Conservation (phyloP, 1,140 invertebrate genomes). For the Kradibia gibbosae region DNA sequence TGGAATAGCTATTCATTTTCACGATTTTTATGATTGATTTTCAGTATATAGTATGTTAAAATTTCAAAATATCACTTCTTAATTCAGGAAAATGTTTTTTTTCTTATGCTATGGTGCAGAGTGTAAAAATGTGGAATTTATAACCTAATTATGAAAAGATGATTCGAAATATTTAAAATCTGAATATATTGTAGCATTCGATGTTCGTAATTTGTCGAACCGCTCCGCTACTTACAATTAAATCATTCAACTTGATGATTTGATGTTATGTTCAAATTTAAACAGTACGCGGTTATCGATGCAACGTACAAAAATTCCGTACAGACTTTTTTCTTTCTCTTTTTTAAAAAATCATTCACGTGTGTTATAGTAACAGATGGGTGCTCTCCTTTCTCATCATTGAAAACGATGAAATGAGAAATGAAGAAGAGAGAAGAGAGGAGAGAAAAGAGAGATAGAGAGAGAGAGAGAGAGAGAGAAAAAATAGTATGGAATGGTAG, state of each 20-base stretch:
- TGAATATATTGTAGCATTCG: background rate
- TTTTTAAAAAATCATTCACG: background rate
- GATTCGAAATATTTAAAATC: background rate
- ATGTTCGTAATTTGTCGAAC: background rate
- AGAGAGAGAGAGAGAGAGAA: background rate
- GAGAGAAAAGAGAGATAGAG: slow-evolving; percentile 2
- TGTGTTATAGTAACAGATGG: background rate
- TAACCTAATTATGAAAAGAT: background rate
- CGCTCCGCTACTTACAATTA: background rate
- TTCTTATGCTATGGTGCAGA: background rate
- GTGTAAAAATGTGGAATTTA: background rate
- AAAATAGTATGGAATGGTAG: no score
- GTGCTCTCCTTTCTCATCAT: slow-evolving; percentile 23
- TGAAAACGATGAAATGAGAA: no score
- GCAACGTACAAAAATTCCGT: background rate
- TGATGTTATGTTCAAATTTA: background rate
- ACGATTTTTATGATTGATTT: background rate
- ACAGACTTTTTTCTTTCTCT: background rate
- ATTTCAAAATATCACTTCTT: background rate
- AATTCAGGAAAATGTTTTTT: background rate
- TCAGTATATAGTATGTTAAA: background rate
- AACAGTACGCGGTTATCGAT: background rate
- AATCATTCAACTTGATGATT: background rate
- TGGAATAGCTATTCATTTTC: background rate
- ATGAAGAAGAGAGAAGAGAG: no score